A percentile compares a stretch with the other conserved stretches of the same genome.
phyloP scores from a whole-genome alignment of 2,888 invertebrate genomes.

The Orthonevra nobilis region DNA sequence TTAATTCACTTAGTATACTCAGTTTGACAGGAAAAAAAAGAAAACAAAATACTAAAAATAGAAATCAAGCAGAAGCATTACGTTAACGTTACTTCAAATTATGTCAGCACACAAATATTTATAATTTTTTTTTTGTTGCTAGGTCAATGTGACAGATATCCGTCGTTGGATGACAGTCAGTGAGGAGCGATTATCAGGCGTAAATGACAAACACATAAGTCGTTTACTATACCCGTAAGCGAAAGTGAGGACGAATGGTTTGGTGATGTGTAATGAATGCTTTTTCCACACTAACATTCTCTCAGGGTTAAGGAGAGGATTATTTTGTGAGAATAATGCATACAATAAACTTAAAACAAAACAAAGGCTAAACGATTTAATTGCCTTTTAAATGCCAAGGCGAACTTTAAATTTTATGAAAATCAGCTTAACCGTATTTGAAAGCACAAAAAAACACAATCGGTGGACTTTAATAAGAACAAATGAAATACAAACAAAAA shows the following conservation, averaged over 20 bases:
- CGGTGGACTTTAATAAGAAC: not conserved
- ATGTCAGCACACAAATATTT: slow-evolving; percentile 35
- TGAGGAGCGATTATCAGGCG: slow-evolving; percentile 9
- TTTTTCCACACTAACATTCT: not conserved
- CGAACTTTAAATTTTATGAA: slow-evolving; percentile 26
- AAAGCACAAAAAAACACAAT: slow-evolving; percentile 2
- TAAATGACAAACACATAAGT: not conserved
- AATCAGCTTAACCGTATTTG: slow-evolving; percentile 24
- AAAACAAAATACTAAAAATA: slow-evolving; percentile 36
- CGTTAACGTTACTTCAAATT: slow-evolving; percentile 35
- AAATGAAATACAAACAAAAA: slow-evolving; percentile 11
- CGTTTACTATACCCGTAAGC: too few relatives aligned
- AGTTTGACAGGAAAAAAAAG: slow-evolving; percentile 7
- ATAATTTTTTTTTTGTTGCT: slow-evolving; percentile 31
- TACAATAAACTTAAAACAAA: not conserved
- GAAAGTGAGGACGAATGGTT: too few relatives aligned
- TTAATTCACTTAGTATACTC: not conserved
- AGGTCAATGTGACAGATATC: slow-evolving; percentile 48
- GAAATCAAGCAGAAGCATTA: slow-evolving; percentile 25
- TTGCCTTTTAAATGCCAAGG: slow-evolving; percentile 45
- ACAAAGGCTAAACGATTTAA: slow-evolving; percentile 28
- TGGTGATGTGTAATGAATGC: not conserved
- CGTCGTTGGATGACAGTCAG: slow-evolving; percentile 17
- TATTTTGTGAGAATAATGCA: slow-evolving; percentile 7
- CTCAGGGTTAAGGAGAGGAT: slow-evolving; percentile 4